These are phyloP conservation scores for Teleopsis dalmanni DNA, from an alignment of 1,140 invertebrate species.

Conservation along the genomic window DNA sequence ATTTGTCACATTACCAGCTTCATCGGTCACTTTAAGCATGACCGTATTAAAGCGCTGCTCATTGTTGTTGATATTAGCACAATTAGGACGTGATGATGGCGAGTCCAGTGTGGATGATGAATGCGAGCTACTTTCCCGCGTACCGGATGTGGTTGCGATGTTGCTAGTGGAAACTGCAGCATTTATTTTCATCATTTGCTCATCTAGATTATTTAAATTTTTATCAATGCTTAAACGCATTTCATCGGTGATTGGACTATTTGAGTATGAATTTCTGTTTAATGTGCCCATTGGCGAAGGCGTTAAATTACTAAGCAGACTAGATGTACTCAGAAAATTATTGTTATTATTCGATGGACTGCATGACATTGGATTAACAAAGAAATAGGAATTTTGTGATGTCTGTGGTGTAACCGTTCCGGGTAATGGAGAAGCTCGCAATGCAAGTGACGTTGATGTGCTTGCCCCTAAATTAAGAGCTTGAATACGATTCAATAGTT, in stretches of 20 bases:
- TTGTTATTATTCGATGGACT: conserved; percentile 32
- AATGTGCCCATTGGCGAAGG: conserved; percentile 35
- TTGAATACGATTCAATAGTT: conserved; percentile 53
- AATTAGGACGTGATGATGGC: conserved; percentile 24
- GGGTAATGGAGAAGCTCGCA: conserved; percentile 1
- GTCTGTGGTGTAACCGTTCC: conserved; percentile 4
- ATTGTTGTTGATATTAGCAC: conserved; percentile 20
- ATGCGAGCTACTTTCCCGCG: conserved; percentile 30
- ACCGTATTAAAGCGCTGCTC: conserved; percentile 23
- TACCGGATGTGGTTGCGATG: conserved; percentile 29
- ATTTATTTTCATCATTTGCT: conserved; percentile 56
- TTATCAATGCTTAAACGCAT: conserved; percentile 38
- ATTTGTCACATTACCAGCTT: conserved; percentile 33
- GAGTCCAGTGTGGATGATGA: conserved; percentile 37
- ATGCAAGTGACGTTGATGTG: conserved; percentile 15
- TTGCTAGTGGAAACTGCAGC: conserved; percentile 48
- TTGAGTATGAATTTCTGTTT: conserved; percentile 37
- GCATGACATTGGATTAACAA: conserved; percentile 40
- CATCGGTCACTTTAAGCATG: conserved; percentile 37
- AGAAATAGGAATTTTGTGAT: conserved; percentile 35
- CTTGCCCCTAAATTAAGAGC: conserved; percentile 44
- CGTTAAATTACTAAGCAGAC: conserved; percentile 19
- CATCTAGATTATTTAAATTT: conserved; percentile 38
- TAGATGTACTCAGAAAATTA: conserved; percentile 32
- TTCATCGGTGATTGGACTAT: conserved; percentile 29